These are phyloP conservation scores for Thymelicus acteon DNA, from an alignment of 2,888 invertebrate species.

Conservation along the genomic window DNA sequence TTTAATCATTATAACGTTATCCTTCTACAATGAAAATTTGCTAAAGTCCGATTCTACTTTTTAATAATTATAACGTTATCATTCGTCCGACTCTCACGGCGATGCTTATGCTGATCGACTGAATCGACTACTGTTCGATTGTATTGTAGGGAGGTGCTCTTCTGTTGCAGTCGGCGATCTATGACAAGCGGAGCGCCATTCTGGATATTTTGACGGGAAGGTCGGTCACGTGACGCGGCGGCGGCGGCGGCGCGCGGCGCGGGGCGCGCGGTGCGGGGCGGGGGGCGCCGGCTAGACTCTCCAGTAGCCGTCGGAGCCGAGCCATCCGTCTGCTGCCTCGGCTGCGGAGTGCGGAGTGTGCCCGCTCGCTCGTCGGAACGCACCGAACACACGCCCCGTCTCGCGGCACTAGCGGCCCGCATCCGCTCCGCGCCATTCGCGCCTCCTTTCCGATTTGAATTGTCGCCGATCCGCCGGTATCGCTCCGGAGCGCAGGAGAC, in stretches of 20 bases:
- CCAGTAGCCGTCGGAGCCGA: constrained; percentile 86
- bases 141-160: constrained; percentile 5
- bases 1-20: no score
- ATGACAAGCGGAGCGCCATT: constrained; percentile 73
- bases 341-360: constrained; percentile 50
- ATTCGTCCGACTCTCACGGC: no score
- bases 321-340: constrained; percentile 84
- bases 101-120: no score
- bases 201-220: constrained; percentile 93
- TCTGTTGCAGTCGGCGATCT: constrained; percentile 40
- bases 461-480: constrained; percentile 41
- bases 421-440: constrained; percentile 49
- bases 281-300: constrained; percentile 86
- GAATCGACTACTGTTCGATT: no score
- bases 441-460: constrained; percentile 50
- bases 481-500: constrained; percentile 32
- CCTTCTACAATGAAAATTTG: no score
- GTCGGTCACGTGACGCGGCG: constrained; percentile 90
- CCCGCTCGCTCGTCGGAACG: constrained; percentile 70
- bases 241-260: constrained; percentile 59
- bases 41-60: no score
- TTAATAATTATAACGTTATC: no score
- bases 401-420: constrained; percentile 53
- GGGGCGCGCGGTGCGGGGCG: constrained; percentile 60
- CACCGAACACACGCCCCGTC: constrained; percentile 76